Evolutionary conservation across 2,113 vertebrate genomes (phyloP).

Genomic region (Marmota monax): DNA sequence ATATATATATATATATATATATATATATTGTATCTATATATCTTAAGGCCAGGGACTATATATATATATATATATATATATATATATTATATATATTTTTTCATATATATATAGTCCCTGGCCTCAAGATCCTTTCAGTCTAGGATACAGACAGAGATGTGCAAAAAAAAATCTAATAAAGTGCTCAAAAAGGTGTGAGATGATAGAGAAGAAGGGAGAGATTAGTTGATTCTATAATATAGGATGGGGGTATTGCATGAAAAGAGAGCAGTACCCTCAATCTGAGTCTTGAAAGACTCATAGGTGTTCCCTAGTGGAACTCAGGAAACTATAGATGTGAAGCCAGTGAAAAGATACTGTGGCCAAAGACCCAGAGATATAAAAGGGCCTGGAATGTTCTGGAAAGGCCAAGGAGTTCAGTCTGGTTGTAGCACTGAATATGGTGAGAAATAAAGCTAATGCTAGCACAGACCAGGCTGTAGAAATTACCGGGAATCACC

Average conservation of each 20-base stretch:
- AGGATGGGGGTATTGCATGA: neutral
- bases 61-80: too few species aligned
- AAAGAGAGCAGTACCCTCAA: neutral
- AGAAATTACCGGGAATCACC: neutral
- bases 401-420: neutral
- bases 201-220: neutral
- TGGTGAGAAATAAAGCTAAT: neutral
- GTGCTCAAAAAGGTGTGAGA: neutral
- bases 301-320: neutral
- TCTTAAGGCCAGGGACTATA: too few species aligned
- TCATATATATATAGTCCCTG: neutral
- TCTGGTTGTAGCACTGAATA: neutral
- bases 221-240: neutral
- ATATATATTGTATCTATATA: too few species aligned
- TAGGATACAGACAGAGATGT: neutral
- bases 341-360: neutral
- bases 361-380: neutral
- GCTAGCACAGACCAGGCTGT: neutral
- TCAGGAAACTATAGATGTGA: neutral
- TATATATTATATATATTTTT: too few species aligned
- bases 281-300: neutral
- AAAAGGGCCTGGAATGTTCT: neutral
- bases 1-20: too few species aligned
- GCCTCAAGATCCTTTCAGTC: neutral
- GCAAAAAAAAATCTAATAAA: neutral